phyloP scores from a whole-genome alignment of 1,140 invertebrate species.

The Hermatobates lingyangjiaoensis region DNA sequence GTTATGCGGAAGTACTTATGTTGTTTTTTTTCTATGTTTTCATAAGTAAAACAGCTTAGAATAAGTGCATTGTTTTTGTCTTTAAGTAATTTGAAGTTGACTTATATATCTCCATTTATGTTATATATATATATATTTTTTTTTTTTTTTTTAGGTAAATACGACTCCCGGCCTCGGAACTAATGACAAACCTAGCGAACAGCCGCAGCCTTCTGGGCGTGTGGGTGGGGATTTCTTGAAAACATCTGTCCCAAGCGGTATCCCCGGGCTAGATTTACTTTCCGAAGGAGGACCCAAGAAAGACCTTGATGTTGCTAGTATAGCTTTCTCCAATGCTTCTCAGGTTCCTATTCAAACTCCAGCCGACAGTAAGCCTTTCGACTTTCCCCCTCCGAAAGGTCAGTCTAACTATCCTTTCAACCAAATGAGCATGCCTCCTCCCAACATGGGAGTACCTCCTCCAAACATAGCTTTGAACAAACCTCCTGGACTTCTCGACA shows the following conservation, averaged over 20 bases:
- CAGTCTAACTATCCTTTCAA: not conserved
- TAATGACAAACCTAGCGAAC: not conserved
- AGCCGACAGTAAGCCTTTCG: constrained; percentile 19
- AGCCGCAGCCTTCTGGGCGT: not conserved
- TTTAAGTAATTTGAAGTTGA: not conserved
- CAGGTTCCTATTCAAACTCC: constrained; percentile 15
- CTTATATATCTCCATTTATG: not conserved
- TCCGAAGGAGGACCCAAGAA: not conserved
- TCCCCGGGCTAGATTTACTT: constrained; percentile 18
- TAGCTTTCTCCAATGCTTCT: not conserved
- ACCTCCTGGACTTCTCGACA: not conserved
- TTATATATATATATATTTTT: not conserved
- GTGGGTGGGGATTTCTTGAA: not conserved
- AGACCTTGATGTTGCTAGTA: not conserved
- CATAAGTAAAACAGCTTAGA: no score
- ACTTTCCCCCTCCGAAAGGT: constrained; percentile 16
- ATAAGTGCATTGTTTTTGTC: no score
- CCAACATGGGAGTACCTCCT: not conserved
- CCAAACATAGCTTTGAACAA: not conserved
- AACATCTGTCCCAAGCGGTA: constrained; percentile 7
- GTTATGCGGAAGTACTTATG: no score
- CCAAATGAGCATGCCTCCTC: no score
- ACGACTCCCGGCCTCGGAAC: not conserved
- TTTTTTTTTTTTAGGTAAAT: not conserved
- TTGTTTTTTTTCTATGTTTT: no score